Evolutionary conservation across 2,888 invertebrate species (phyloP).

Genomic region (Seira ritae): DNA sequence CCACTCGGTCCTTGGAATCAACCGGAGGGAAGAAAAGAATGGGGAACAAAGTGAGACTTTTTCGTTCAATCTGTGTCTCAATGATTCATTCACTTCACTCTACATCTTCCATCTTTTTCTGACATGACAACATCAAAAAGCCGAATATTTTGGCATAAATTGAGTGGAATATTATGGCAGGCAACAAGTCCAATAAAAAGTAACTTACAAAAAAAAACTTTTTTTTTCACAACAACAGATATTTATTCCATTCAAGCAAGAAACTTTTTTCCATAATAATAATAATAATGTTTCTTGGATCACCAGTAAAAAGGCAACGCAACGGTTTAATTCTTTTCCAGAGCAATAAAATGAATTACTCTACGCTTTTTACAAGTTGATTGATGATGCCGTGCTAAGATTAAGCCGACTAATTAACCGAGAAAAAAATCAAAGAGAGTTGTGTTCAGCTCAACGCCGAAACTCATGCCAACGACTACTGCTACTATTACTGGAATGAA

Average conservation of each 20-base stretch:
- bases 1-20: too few relatives aligned
- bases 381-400: neutral
- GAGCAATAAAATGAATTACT: too few relatives aligned
- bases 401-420: conserved; percentile 25
- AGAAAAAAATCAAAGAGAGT: neutral
- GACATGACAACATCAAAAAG: conserved; percentile 14
- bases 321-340: too few relatives aligned
- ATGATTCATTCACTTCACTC: neutral
- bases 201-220: neutral
- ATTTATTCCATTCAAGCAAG: neutral
- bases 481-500: too few relatives aligned
- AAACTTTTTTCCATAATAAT: neutral
- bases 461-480: neutral
- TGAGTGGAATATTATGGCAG: neutral
- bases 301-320: too few relatives aligned
- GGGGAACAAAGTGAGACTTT: neutral
- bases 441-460: neutral
- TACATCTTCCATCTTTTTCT: neutral
- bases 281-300: too few relatives aligned
- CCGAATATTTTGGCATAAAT: conserved; percentile 7
- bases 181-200: neutral
- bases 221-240: neutral
- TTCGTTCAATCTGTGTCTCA: too few relatives aligned
- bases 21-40: neutral
- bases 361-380: neutral